Evolutionary conservation across 2,113 vertebrate species (phyloP).

Genomic region (Percina caprodes): DNA sequence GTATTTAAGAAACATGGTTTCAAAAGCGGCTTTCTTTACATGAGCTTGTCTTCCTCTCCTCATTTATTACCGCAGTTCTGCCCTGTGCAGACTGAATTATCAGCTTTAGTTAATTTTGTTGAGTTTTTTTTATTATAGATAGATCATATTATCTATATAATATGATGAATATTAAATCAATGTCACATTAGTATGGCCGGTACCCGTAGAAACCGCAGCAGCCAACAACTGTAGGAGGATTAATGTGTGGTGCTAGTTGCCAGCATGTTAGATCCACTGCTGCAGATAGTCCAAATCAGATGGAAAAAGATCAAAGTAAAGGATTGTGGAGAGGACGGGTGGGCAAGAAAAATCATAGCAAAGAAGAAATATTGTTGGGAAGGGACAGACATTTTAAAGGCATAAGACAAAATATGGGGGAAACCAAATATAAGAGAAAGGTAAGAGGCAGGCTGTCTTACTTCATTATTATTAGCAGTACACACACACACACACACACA

Average conservation of each 20-base stretch:
- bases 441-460: background rate
- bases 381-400: background rate
- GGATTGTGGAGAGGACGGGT: background rate
- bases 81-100: background rate
- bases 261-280: background rate
- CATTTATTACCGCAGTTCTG: background rate
- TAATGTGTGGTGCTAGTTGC: background rate
- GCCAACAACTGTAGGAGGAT: background rate
- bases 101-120: background rate
- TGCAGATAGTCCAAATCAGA: constrained; percentile 8
- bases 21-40: too few relatives aligned
- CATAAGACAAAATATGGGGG: too few relatives aligned
- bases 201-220: background rate
- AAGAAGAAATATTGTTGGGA: background rate
- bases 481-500: too few relatives aligned
- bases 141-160: background rate
- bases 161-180: background rate
- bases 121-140: background rate
- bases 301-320: background rate
- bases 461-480: background rate
- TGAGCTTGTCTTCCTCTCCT: background rate
- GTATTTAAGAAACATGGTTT: too few relatives aligned
- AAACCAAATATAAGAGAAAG: too few relatives aligned
- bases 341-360: background rate
- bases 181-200: background rate